Evolutionary conservation across 2,888 invertebrate genomes (phyloP).

Genomic region (Campoplex capitator): DNA sequence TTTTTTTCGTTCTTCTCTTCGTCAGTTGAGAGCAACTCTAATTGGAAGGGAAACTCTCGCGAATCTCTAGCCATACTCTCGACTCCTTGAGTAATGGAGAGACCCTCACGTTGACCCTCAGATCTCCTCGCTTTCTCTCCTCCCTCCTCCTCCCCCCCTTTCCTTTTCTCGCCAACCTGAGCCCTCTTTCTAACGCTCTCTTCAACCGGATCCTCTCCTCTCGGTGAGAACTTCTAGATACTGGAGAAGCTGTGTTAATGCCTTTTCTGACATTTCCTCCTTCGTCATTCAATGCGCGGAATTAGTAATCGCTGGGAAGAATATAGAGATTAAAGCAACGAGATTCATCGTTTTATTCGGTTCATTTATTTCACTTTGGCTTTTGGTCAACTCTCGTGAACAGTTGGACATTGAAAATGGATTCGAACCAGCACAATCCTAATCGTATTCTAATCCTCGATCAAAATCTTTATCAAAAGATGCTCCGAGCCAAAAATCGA

Average conservation of each 20-base stretch:
- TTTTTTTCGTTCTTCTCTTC: slow-evolving; percentile 20
- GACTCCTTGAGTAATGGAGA: slow-evolving; percentile 56
- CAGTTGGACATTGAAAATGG: too few relatives aligned
- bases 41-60: slow-evolving; percentile 57
- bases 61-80: slow-evolving; percentile 46
- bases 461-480: too few relatives aligned
- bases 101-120: slow-evolving; percentile 51
- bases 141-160: slow-evolving; percentile 10
- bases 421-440: not conserved
- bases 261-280: not conserved
- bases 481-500: not conserved
- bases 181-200: slow-evolving; percentile 17
- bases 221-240: slow-evolving; percentile 35
- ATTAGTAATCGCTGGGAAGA: slow-evolving; percentile 11
- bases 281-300: not conserved
- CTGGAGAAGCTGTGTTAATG: slow-evolving; percentile 39
- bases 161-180: not conserved
- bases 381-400: not conserved
- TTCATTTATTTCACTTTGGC: not conserved
- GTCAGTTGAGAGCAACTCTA: slow-evolving; percentile 46
- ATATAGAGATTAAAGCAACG: not conserved
- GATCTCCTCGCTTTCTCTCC: slow-evolving; percentile 7
- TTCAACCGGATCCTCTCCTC: slow-evolving; percentile 9
- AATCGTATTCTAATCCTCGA: too few relatives aligned
- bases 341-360: not conserved